Base-by-base conservation (phyloP, 2,113 vertebrate species). In the Puma concolor region DNA sequence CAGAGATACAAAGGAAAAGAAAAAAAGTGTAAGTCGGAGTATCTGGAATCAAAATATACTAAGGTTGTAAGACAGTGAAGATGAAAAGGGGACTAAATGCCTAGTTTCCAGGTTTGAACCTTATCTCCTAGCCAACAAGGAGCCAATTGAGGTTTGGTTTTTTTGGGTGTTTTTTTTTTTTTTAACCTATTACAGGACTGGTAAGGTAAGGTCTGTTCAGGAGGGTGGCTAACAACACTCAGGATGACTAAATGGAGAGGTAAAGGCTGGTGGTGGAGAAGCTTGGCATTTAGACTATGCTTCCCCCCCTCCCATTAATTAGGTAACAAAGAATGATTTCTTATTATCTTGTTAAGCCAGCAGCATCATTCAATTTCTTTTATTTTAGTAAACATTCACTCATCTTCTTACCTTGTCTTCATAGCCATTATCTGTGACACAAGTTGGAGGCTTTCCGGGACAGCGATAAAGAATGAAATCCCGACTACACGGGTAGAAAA, bases 381-480 rank as follows among this genome's bases (percentile, higher is more conserved):
- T 57, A 82, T 81, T 95, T 96, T 77, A 94, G n/a, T 77, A 63
- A 84, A 90, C 83, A 91, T 0, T 91, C n/a, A 41, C 48, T 96
- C 44, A 92, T 97, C 57, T 77, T 93, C 94, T 99, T 98, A 99
- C 99, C 99, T 99, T 99, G 80, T 99, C 99, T 76, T 98, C 97
- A 97, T 99, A 99, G 93, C 99, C 99, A 54, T 99, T 99, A 76
- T 99, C 99, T 27, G 99, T 99, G 88, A 99, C 99, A 21, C 98
- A 98, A 0, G 98, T 99, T 89, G 99, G 99, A 41, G 99, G 99
- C 98, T 99, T 99, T 96, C 99, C 99, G 0, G 99, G 99, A 98
- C 99, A 99, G 87, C 99, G 99, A 95, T 99, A 99, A 93, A 99
- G 99, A 97, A 99, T 98, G 90, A 99, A 99, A 97, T 99, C 99